A percentile compares a stretch with the other conserved stretches of the same genome.
Evolutionary conservation across 2,797 vertebrate genomes (phyloP).

Genomic region (Danio kyathit): DNA sequence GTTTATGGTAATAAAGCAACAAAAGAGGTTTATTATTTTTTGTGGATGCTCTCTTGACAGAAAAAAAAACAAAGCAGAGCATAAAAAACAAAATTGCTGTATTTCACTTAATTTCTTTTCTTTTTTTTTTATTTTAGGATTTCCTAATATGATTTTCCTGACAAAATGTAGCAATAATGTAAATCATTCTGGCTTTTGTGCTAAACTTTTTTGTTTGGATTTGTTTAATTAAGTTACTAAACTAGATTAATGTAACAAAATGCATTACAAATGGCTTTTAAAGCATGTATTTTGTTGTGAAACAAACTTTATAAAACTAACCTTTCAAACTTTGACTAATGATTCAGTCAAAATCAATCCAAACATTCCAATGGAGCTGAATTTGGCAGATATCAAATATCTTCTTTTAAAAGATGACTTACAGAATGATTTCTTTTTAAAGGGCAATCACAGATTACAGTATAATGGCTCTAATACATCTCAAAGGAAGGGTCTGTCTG

Average conservation of each 20-base stretch:
- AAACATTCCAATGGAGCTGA: conserved; percentile 77
- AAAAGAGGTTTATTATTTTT: conserved; percentile 37
- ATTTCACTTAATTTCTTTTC: neutral
- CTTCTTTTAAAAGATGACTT: conserved; percentile 78
- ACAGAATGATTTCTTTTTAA: conserved; percentile 65
- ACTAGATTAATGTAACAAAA: too few relatives aligned
- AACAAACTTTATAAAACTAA: conserved; percentile 14
- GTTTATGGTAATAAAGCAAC: neutral
- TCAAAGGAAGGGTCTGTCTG: conserved; percentile 64
- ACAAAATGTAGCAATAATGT: neutral
- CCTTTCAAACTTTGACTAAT: conserved; percentile 3
- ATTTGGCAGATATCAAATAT: conserved; percentile 73
- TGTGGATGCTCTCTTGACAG: neutral
- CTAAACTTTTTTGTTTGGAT: too few relatives aligned
- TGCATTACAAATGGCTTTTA: too few relatives aligned
- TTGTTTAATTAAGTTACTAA: too few relatives aligned
- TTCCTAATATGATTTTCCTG: neutral
- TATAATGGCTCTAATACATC: conserved; percentile 29
- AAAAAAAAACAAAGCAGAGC: neutral
- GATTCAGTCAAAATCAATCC: conserved; percentile 75
- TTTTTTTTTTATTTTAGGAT: too few relatives aligned
- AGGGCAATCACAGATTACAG: conserved; percentile 61
- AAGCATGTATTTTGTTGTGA: too few relatives aligned
- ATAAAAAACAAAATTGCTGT: conserved; percentile 3
- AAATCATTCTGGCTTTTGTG: neutral